Base-by-base conservation (phyloP, 2,797 vertebrate species). In the Hephaestus fuliginosus region DNA sequence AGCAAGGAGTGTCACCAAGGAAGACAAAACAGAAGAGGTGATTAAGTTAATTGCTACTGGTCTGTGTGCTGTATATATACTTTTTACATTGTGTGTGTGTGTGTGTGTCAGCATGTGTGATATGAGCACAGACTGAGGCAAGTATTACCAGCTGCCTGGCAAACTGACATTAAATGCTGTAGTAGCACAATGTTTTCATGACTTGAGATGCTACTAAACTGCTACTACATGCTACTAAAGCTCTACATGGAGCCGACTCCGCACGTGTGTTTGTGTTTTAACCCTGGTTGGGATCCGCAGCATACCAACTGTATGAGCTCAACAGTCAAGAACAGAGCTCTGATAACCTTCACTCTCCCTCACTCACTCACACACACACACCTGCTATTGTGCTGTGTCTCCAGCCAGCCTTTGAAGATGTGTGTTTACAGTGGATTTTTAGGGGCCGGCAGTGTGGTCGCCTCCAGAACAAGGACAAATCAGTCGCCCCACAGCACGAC, bases 271-370 rank as follows among this genome's bases (percentile, higher is more conserved):
- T 20, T 60, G 22, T 76, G 70, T 77, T 56, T 77, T 74, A 58
- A 68, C 53, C 52, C 76, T 81, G 39, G n/a, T 15, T 68, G 66
- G 41, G 77, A 70, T 83, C 60, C 63, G 71, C 58, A 67, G 55
- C 88, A 88, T 92, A 74, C 82, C 89, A 86, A 57, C 66, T 66
- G 65, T 36, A 73, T 91, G 90, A 92, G 89, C 84, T 86, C 83
- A 92, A 78, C 44, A 22, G 66, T 56, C 66, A 48, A 68, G 64
- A 88, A 70, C 84, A 84, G 80, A 73, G 66, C 57, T 41, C 7
- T 17, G 86, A 93, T 89, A 90, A 90, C 81, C 85, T 91, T 80
- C 80, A 67, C 80, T 58, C 75, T 65, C 44, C 5, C 36, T 52
- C 48, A 7, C 74, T 13, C 49, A 39, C 28, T 15, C 70, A 15